phyloP scores from a whole-genome alignment of 2,113 vertebrate species.

The Caranx ignobilis region DNA sequence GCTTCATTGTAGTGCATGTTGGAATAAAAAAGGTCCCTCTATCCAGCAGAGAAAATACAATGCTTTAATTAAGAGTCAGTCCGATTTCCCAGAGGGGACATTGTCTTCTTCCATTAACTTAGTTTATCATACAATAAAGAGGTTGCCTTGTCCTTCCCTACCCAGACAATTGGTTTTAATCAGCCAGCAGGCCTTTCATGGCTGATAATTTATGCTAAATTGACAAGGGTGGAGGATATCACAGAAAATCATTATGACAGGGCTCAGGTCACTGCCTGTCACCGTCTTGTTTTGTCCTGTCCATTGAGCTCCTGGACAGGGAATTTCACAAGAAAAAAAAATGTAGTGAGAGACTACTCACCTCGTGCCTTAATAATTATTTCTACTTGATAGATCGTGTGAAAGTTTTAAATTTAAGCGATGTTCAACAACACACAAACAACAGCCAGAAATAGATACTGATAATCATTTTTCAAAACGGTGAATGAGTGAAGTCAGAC shows the following conservation, averaged over 20 bases:
- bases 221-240: slow-evolving; percentile 84
- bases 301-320: slow-evolving; percentile 43
- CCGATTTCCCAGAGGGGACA: slow-evolving; percentile 81
- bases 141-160: slow-evolving; percentile 85
- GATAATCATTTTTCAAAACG: neutral
- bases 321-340: slow-evolving; percentile 40
- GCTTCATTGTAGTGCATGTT: slow-evolving; percentile 53
- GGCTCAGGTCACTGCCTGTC: slow-evolving; percentile 79
- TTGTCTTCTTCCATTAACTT: slow-evolving; percentile 85
- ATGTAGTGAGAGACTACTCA: slow-evolving; percentile 21
- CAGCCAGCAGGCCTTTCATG: slow-evolving; percentile 83
- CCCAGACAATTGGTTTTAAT: slow-evolving; percentile 88
- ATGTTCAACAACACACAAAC: neutral
- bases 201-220: slow-evolving; percentile 86
- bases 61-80: slow-evolving; percentile 83
- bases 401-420: slow-evolving; percentile 7
- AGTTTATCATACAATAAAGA: slow-evolving; percentile 86
- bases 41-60: slow-evolving; percentile 72
- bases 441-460: neutral
- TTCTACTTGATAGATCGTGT: neutral
- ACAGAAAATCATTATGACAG: slow-evolving; percentile 83
- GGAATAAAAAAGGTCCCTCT: slow-evolving; percentile 42
- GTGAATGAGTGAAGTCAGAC: neutral
- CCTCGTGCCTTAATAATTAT: neutral
- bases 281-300: slow-evolving; percentile 70